These are phyloP conservation scores for Odontomyia ornata DNA, from an alignment of 2,888 invertebrate genomes.

Conservation along the genomic window DNA sequence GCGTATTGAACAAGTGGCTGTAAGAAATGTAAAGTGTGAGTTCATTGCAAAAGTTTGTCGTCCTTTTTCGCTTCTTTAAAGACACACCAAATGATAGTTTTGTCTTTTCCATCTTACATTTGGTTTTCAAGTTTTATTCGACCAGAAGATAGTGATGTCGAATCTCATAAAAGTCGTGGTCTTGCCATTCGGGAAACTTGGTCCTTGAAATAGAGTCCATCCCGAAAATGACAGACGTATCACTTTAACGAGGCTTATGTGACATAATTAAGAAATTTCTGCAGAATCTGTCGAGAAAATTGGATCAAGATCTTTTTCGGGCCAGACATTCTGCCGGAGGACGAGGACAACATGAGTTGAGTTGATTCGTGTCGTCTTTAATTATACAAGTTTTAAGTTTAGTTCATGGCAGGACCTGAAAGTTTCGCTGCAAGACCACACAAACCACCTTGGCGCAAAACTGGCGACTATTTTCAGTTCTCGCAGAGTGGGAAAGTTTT, in stretches of 20 bases:
- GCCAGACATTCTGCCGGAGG: background rate
- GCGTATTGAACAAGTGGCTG: slow-evolving; percentile 1
- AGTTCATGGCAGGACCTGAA: background rate
- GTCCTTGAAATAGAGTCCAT: background rate
- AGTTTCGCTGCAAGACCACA: background rate
- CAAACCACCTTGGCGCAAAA: background rate
- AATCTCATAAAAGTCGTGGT: background rate
- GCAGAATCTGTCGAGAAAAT: background rate
- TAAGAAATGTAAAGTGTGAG: slow-evolving; percentile 15
- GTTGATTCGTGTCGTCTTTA: background rate
- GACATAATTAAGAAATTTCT: slow-evolving; percentile 27
- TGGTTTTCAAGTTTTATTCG: background rate
- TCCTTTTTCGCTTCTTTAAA: background rate
- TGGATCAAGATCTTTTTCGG: slow-evolving; percentile 14
- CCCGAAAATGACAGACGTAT: slow-evolving; percentile 22
- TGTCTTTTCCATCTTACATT: background rate
- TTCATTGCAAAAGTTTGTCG: slow-evolving; percentile 28
- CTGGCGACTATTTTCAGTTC: background rate
- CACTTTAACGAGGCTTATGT: slow-evolving; percentile 33
- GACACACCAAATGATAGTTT: background rate
- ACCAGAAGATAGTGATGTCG: slow-evolving; percentile 3
- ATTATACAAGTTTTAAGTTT: slow-evolving; percentile 4
- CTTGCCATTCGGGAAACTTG: background rate
- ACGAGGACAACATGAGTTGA: background rate
- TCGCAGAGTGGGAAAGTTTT: background rate